Base-by-base conservation (phyloP, 37 sponge, comb jelly and placozoan species). In the Ianthella basta region DNA sequence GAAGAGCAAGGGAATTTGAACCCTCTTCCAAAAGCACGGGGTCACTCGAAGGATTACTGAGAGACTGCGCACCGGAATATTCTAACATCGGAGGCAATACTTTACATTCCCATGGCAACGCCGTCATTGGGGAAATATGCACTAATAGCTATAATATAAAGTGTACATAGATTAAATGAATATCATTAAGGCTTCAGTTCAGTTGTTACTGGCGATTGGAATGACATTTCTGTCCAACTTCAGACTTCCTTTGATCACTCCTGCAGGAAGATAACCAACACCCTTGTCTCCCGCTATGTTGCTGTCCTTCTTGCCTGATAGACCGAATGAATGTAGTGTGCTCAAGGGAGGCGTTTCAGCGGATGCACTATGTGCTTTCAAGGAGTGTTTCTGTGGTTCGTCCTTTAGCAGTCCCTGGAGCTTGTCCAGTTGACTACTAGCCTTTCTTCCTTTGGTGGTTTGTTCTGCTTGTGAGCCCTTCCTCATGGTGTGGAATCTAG, bases 391-490 rank as follows among this genome's bases (percentile, higher is more conserved):
- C 59, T 84, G n/a, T 18, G 98, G 93, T 21, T 63, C 54, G 50
- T 92, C 91, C 44, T 97, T 97, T 4, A 97, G 84, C 39, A 97
- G 80, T 33, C 93, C 91, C 30, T 84, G 40, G 56, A 94, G 53
- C 53, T 88, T 90, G 72, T 95, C 92, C 61, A 84, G 59, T 64
- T 91, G 92, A 33, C 29, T 39, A 24, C 82, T 59, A 29, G 65
- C 65, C 4, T 81, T 0, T 59, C 82, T 81, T 59, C 82, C 82
- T 63, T 37, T 40, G 54, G 23, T 41, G 16, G 78, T 50, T 14
- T 75, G 78, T 12, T 75, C 78, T 41, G 78, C 40, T 41, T 50
- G 37, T 12, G 25, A 14, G 21, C 53, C 44, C 15, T 44, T 40
- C 25, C 78, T 40, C 25, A 75, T 8, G 12, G 24, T 44, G 37